Evolutionary conservation across 2,113 vertebrate genomes (phyloP).

Genomic region (Ginglymostoma cirratum): DNA sequence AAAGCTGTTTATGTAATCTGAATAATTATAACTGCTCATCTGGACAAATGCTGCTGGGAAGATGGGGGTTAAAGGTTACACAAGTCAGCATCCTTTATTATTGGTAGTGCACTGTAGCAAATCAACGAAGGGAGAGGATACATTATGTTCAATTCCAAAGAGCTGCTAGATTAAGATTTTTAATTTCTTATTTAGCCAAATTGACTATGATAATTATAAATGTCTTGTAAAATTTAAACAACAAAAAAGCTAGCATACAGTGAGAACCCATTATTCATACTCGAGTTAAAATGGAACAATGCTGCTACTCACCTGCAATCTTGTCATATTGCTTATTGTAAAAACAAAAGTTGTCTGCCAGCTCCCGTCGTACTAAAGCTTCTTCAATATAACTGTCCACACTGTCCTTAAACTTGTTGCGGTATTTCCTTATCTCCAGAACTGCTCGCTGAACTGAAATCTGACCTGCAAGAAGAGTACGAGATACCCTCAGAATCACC

Average conservation of each 20-base stretch:
- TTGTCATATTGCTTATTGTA: conserved; percentile 79
- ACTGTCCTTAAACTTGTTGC: conserved; percentile 48
- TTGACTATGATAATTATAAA: background rate
- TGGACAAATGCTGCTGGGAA: too few species aligned
- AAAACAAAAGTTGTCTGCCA: conserved; percentile 85
- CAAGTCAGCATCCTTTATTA: background rate
- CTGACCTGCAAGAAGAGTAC: conserved; percentile 58
- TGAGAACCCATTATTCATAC: background rate
- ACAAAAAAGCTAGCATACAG: background rate
- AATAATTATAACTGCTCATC: too few species aligned
- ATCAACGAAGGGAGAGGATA: background rate
- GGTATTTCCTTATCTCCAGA: conserved; percentile 61
- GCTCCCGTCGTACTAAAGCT: conserved; percentile 74
- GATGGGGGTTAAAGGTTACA: too few species aligned
- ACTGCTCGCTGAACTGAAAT: conserved; percentile 72
- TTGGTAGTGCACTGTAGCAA: background rate
- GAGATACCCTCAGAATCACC: background rate
- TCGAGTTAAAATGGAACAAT: background rate
- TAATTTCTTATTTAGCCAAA: background rate
- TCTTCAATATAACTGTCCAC: conserved; percentile 68
- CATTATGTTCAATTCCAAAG: background rate
- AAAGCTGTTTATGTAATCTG: background rate
- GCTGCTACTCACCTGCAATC: conserved; percentile 59
- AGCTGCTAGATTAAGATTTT: background rate
- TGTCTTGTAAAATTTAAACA: background rate